Evolutionary conservation across 2,113 vertebrate species (phyloP), one percentile per base, ranked within the genome.

Genomic region (Protomyctophum bolini): DNA sequence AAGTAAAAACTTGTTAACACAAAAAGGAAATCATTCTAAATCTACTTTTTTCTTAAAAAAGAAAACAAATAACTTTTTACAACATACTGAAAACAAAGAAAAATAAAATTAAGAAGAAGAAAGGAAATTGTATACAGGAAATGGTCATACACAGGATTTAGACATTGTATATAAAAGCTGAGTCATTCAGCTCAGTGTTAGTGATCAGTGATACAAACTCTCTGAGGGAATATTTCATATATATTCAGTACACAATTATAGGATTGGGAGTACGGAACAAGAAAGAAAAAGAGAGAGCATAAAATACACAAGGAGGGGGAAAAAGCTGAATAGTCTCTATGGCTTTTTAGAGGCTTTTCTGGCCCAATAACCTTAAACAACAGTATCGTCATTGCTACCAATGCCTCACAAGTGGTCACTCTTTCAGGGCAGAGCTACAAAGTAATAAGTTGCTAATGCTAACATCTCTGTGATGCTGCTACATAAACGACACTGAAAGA

Each of bases 151-250:
- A 89, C 82, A 88, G 54, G 54, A 81, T 81, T 84, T 72, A 68
- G 75, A 91, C 83, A 85, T 84, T 2, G 84, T 83, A 84, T 88
- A 92, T 76, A 91, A 91, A 93, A 86, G 89, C 91, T 75, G 83
- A 87, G 76, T 76, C 45, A 68, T 75, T 88, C 70, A 85, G 88
- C 87, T 84, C 84, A 88, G 90, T 89, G 87, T 91, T 89, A 90
- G 89, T 92, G 87, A 92, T 81, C 86, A 89, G 89, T 89, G 92
- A 90, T 87, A 91, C 60, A 91, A 91, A 91, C 77, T 87, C 75
- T 83, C 82, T 82, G 82, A 86, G 83, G 86, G 87, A 87, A 91
- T 87, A 86, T 73, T 83, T 78, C 45, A 65, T 83, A 84, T 78
- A 41, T 73, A 81, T 71, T 89, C 81, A 88, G 83, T 76, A 85